A percentile compares a stretch with the other conserved stretches of the same genome.
Conservation (phyloP, 2,113 vertebrate species). For the Brachyhypopomus gauderio region DNA sequence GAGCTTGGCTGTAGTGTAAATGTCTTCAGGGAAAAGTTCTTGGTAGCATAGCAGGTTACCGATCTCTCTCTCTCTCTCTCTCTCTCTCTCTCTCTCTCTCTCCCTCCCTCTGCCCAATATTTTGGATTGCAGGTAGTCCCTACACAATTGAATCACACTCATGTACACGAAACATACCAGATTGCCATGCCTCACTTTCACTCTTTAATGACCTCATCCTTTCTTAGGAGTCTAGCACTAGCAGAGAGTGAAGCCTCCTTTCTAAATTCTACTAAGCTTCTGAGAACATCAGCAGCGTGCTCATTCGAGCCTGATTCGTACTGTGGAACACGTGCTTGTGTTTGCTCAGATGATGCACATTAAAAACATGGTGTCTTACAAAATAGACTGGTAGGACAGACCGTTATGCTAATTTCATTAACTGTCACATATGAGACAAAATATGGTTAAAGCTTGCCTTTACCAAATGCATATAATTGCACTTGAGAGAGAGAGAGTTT, state of each 20-base stretch:
- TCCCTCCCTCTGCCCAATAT: neutral
- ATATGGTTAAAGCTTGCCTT: neutral
- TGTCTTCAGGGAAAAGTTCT: neutral
- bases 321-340: too few species aligned
- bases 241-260: too few species aligned
- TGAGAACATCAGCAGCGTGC: too few species aligned
- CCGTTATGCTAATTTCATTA: neutral
- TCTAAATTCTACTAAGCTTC: too few species aligned
- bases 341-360: too few species aligned
- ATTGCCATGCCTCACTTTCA: neutral
- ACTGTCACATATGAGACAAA: neutral
- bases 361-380: too few species aligned
- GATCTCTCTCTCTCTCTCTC: neutral
- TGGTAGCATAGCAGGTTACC: neutral
- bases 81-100: neutral
- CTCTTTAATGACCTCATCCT: neutral
- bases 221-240: too few species aligned
- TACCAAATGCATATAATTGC: neutral
- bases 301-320: too few species aligned
- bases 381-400: neutral
- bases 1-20: neutral
- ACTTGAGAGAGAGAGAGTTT: neutral
- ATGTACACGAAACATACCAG: neutral
- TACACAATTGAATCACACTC: conserved; percentile 1
- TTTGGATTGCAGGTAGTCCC: neutral